Evolutionary conservation across 1,140 invertebrate genomes (phyloP), one percentile per base, ranked within the genome.

Genomic region (Caerostris darwini): DNA sequence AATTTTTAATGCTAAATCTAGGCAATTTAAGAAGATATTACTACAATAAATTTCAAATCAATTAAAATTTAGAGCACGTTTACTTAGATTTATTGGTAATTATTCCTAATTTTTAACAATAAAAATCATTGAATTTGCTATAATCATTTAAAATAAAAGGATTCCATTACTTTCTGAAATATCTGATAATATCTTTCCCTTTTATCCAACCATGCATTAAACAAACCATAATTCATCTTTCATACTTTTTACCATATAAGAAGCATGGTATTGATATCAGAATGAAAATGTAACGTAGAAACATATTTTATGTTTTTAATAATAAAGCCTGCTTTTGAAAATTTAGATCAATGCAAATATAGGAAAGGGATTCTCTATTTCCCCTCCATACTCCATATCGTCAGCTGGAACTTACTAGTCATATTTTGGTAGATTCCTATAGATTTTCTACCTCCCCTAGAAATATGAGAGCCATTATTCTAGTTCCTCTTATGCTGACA

Each of bases 391-490:
- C 34, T 34, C 61, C 61, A 64, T 7, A 17, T 83, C 82, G 82
- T 83, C 53, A 57, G 53, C 82, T 83, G 82, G 56, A 83, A 58
- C 82, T 83, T 83, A 83, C 82, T 58, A 83, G 58, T 88, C 86
- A 64, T 88, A 88, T 19, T 53, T 19, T 64, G 82, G 14, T 85
- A 85, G 77, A 85, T 85, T 92, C 81, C 34, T 19, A 85, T 61
- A 92, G 82, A 82, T 92, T 92, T 92, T 81, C 56, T 61, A 53
- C 56, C n/a, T 67, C 53, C 34, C 54, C 56, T 58, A 67, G 90
- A 92, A 85, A 92, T 92, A 92, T 92, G 90, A 85, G 54, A 56
- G 56, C 81, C 90, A 92, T 92, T 92, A 64, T 85, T 92, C 61
- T 92, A 64, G 19, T 85, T 64, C 81, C 90, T 34, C 50, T 92